Evolutionary conservation across 2,888 invertebrate genomes (phyloP), one percentile per base, ranked within the genome.

Genomic region (Leptinotarsa juncta): DNA sequence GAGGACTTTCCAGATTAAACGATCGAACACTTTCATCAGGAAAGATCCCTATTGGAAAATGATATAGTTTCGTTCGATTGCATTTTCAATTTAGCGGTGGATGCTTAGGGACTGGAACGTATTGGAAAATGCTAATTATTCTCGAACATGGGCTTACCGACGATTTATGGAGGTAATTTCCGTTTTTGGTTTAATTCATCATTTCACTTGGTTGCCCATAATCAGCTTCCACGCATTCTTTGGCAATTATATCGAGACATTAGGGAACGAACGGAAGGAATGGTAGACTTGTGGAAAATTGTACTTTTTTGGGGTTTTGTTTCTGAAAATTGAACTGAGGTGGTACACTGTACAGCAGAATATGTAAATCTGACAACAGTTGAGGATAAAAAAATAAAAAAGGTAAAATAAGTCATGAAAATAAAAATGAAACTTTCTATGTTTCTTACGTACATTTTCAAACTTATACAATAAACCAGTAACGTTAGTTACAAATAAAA

Each of bases 81-180:
- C 62, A 62, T 42, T 62, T 62, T 62, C 62, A 62, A 42, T 62
- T 62, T 62, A 62, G 32, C 62, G 62, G 32, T 42, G 62, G 62
- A 26, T 62, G 62, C 32, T 42, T 42, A n/a, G 62, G 32, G 62
- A 62, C 32, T n/a, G 62, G 3, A 42, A 62, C 42, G n/a, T 5
- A 62, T 62, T 16, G 62, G 62, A 42, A 62, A 62, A 62, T 62
- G 62, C 62, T 62, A 62, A 62, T 62, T 42, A 62, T 62, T 62
- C 16, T n/a, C 62, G 62, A 62, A 62, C 62, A 62, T 62, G 62
- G 62, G 26, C 42, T 62, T 62, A 62, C 62, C 32, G 62, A 62
- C 32, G 42, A 62, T 62, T 62, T 62, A 62, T 62, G 62, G 32
- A 62, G 32, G 62, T 42, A 62, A 62, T 62, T 62, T 62, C 62